These are phyloP conservation scores for Platycheirus albimanus DNA, from an alignment of 2,888 invertebrate genomes.

Conservation along the genomic window DNA sequence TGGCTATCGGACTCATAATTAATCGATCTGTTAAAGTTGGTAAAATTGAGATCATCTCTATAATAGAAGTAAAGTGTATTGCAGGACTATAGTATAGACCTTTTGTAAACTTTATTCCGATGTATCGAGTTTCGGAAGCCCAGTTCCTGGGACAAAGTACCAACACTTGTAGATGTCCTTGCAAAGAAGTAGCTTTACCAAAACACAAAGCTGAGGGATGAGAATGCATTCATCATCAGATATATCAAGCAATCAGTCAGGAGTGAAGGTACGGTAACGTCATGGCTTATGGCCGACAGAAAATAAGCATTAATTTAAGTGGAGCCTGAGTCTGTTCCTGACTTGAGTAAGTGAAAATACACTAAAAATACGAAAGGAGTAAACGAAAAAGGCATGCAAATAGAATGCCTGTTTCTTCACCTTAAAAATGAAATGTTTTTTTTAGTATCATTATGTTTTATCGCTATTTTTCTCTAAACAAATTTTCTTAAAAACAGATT, in stretches of 20 bases:
- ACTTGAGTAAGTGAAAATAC: no score
- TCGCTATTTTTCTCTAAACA: no score
- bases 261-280: no score
- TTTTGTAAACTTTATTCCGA: constrained; percentile 41
- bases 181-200: not conserved
- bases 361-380: no score
- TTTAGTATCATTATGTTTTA: no score
- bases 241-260: not conserved
- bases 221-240: not conserved
- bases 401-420: no score
- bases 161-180: not conserved
- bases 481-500: no score
- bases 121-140: constrained; percentile 47
- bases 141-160: not conserved
- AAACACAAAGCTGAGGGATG: not conserved
- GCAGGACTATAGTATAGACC: not conserved
- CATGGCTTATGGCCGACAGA: no score
- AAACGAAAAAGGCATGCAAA: no score
- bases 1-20: constrained; percentile 52
- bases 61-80: not conserved
- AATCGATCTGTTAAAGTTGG: constrained; percentile 69
- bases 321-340: no score
- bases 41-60: constrained; percentile 28
- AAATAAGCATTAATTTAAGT: no score
- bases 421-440: no score